Evolutionary conservation across 2,797 vertebrate genomes (phyloP).

Genomic region (Alectoris magna): DNA sequence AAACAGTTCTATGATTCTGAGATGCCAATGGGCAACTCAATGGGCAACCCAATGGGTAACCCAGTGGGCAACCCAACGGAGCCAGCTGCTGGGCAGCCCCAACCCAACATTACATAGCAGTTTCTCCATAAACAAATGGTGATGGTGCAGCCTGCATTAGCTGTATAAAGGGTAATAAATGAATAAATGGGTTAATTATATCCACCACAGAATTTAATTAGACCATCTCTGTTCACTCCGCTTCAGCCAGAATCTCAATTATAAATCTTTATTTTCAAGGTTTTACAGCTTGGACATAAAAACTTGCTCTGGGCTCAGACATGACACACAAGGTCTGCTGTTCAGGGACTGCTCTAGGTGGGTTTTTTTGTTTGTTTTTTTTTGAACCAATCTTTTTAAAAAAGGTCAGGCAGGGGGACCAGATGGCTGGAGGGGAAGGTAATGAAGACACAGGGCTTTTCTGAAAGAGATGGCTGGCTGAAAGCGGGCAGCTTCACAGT

Average conservation of each 20-base stretch:
- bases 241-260: constrained; percentile 77
- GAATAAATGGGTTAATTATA: constrained; percentile 81
- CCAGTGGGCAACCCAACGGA: neutral
- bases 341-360: neutral
- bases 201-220: constrained; percentile 80
- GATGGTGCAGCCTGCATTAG: constrained; percentile 28
- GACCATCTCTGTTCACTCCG: constrained; percentile 72
- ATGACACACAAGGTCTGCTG: constrained; percentile 32
- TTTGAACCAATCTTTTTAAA: constrained; percentile 27
- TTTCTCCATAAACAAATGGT: constrained; percentile 37
- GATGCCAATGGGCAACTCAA: too few relatives aligned
- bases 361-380: neutral
- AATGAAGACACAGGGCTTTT: constrained; percentile 56
- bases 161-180: constrained; percentile 70
- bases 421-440: constrained; percentile 31
- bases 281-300: constrained; percentile 66
- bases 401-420: constrained; percentile 49
- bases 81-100: neutral
- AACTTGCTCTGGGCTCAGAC: constrained; percentile 61
- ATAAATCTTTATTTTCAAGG: constrained; percentile 74
- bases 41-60: too few relatives aligned
- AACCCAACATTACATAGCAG: constrained; percentile 13
- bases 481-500: neutral
- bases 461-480: constrained; percentile 4
- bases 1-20: too few relatives aligned